phyloP scores from a whole-genome alignment of 64 coral and sea anemone species.

The Montipora capricornis region DNA sequence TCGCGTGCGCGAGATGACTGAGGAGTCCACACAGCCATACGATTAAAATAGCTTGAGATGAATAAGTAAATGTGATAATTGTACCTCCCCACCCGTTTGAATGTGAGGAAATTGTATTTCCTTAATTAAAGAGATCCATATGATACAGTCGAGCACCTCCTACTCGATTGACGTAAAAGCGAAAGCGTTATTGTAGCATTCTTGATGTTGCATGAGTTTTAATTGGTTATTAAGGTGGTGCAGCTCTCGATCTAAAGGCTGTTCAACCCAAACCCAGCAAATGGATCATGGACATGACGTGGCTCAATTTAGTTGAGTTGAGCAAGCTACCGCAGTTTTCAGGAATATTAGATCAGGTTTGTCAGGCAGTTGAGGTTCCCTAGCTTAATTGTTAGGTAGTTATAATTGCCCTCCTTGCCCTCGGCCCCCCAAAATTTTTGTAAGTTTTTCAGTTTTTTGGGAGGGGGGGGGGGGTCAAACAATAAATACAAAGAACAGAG shows the following conservation, averaged over 20 bases:
- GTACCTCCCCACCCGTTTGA: no score
- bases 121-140: no score
- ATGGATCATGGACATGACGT: constrained; percentile 99
- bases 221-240: constrained; percentile 82
- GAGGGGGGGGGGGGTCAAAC: no score
- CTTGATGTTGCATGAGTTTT: neutral
- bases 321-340: constrained; percentile 98
- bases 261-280: constrained; percentile 94
- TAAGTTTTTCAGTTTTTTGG: no score
- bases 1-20: neutral
- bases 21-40: neutral
- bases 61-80: no score
- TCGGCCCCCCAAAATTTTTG: no score
- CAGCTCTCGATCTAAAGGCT: constrained; percentile 96
- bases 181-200: neutral
- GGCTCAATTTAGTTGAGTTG: constrained; percentile 98
- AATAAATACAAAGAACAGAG: no score
- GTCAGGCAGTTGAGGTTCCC: constrained; percentile 16
- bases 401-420: neutral
- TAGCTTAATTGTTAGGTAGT: neutral
- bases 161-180: no score
- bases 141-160: no score
- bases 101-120: no score
- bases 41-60: no score
- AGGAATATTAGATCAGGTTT: constrained; percentile 98